Evolutionary conservation across 1,140 invertebrate species (phyloP).

Genomic region (Melanaphis sacchari): DNA sequence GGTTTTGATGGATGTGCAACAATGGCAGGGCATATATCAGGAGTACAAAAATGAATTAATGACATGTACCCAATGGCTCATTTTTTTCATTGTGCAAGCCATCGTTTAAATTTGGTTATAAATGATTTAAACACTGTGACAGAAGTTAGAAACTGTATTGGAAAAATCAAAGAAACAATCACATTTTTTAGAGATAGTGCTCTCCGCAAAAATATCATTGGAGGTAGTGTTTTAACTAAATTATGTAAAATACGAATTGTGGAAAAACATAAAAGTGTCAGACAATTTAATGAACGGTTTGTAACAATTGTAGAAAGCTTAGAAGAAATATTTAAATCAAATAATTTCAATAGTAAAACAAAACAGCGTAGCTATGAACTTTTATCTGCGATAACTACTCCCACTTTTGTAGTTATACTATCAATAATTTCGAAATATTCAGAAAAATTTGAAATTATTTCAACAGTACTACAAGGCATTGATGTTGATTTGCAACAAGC

Average conservation of each 20-base stretch:
- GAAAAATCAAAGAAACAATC: not conserved
- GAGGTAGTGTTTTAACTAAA: not conserved
- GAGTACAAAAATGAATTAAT: not conserved
- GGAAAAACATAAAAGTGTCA: slow-evolving; percentile 7
- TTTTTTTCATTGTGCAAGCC: slow-evolving; percentile 1
- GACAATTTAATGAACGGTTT: not conserved
- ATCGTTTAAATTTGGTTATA: not conserved
- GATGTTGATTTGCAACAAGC: too few relatives aligned
- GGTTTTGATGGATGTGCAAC: not conserved
- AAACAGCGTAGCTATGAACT: not conserved
- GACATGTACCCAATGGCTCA: not conserved
- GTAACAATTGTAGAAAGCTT: slow-evolving; percentile 11
- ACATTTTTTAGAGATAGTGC: slow-evolving; percentile 23
- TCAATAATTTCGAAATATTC: too few relatives aligned
- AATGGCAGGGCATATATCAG: not conserved
- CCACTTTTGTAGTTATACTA: too few relatives aligned
- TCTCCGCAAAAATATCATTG: not conserved
- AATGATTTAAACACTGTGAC: not conserved
- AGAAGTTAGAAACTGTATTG: not conserved
- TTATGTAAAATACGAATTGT: not conserved
- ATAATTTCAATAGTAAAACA: not conserved
- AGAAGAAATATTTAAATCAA: slow-evolving; percentile 12
- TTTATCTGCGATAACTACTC: too few relatives aligned
- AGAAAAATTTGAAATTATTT: too few relatives aligned
- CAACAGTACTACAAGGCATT: too few relatives aligned